Evolutionary conservation across 2,113 vertebrate species (phyloP).

Genomic region (Poeciliopsis prolifica): DNA sequence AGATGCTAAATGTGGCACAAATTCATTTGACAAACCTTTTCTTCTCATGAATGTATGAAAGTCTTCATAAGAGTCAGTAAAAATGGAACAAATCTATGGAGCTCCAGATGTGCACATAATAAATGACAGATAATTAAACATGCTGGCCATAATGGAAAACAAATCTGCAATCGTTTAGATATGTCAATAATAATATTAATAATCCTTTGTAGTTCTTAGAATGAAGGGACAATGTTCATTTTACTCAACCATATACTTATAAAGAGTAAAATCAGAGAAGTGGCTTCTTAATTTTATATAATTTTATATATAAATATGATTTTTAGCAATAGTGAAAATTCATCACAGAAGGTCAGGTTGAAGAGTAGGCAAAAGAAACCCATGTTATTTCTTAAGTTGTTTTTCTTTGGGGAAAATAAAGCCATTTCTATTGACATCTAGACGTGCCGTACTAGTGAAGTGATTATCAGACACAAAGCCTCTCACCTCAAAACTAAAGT

Average conservation of each 20-base stretch:
- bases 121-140: background rate
- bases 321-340: constrained; percentile 4
- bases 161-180: too few relatives aligned
- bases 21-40: background rate
- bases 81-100: background rate
- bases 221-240: too few relatives aligned
- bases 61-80: background rate
- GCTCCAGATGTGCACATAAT: background rate
- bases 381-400: constrained; percentile 25
- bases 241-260: too few relatives aligned
- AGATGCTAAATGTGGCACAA: background rate
- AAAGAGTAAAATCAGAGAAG: too few relatives aligned
- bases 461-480: too few relatives aligned
- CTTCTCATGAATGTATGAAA: background rate
- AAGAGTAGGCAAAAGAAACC: constrained; percentile 41
- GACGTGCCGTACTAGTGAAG: too few relatives aligned
- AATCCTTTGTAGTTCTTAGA: too few relatives aligned
- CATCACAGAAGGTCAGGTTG: constrained; percentile 47
- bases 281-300: too few relatives aligned
- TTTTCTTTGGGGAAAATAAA: background rate
- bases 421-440: constrained; percentile 1
- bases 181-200: too few relatives aligned
- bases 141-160: too few relatives aligned
- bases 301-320: too few relatives aligned
- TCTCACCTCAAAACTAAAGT: too few relatives aligned